Percentiles rank a stretch among this genome's conserved stretches.
Conservation (phyloP, 2,888 invertebrate species). For the Scrobipalpa atriplicella region DNA sequence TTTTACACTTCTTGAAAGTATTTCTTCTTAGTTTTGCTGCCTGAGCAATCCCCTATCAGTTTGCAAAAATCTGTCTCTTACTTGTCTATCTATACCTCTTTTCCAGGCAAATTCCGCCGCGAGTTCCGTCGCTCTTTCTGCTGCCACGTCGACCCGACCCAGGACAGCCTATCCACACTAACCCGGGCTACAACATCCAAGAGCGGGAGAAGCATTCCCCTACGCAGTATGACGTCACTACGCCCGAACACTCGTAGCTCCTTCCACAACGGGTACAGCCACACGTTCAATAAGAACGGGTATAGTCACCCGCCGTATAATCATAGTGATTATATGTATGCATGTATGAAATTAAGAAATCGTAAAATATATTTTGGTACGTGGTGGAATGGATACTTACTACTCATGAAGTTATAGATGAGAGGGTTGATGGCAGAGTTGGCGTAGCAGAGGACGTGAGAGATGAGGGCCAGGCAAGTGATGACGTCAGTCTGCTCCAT, state of each 20-base stretch:
- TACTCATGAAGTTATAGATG: constrained; percentile 98
- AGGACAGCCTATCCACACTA: constrained; percentile 59
- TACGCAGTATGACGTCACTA: not conserved
- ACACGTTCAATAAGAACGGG: constrained; percentile 29
- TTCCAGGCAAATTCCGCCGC: constrained; percentile 86
- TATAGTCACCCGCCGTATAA: constrained; percentile 13
- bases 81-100: too few species aligned
- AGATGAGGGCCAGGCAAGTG: constrained; percentile 85
- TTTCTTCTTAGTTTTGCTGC: too few species aligned
- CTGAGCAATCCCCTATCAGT: too few species aligned
- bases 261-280: constrained; percentile 40
- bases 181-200: constrained; percentile 58
- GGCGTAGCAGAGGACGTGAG: constrained; percentile 95
- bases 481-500: constrained; percentile 85
- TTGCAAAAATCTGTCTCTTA: not conserved
- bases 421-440: constrained; percentile 97
- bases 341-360: too few species aligned
- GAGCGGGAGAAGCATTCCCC: constrained; percentile 40
- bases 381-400: constrained; percentile 81
- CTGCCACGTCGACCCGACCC: constrained; percentile 46
- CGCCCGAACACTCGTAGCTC: too few species aligned
- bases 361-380: too few species aligned
- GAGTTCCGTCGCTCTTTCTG: constrained; percentile 85
- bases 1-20: too few species aligned
- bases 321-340: too few species aligned